phyloP scores from a whole-genome alignment of 2,888 invertebrate genomes.

The Sepiola atlantica region DNA sequence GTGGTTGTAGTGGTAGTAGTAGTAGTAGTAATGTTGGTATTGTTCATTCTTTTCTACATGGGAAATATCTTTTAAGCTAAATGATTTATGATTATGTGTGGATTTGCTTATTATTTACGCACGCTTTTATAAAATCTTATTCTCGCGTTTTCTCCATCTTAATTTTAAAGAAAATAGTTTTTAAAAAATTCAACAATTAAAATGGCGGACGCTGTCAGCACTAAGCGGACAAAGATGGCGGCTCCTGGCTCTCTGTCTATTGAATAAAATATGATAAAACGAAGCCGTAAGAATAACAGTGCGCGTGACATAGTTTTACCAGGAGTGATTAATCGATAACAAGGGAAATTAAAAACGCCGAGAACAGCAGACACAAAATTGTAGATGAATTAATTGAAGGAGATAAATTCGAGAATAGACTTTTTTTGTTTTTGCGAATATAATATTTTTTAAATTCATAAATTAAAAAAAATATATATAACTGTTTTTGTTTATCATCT shows the following conservation, averaged over 20 bases:
- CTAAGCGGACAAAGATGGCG: constrained; percentile 21
- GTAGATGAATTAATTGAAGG: constrained; percentile 22
- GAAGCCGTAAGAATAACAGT: constrained; percentile 11
- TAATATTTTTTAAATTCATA: not conserved
- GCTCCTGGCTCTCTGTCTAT: not conserved
- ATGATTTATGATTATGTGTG: not conserved
- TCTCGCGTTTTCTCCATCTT: not conserved
- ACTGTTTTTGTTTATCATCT: not conserved
- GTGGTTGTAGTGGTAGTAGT: no score
- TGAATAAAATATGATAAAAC: constrained; percentile 23
- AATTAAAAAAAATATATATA: constrained; percentile 6
- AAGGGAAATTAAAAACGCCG: not conserved
- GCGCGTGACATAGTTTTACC: constrained; percentile 32
- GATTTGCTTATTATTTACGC: not conserved
- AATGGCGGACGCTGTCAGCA: constrained; percentile 20
- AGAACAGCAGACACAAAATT: constrained; percentile 32
- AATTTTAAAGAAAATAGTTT: not conserved
- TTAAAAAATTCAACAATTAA: constrained; percentile 1
- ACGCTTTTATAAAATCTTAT: not conserved
- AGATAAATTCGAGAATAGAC: constrained; percentile 10
- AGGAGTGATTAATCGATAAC: constrained; percentile 32
- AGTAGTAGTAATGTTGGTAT: no score
- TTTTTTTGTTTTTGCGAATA: not conserved
- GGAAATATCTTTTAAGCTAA: not conserved
- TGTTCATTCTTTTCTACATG: not conserved